A percentile compares a stretch with the other conserved stretches of the same genome.
These are phyloP conservation scores for Tragelaphus buxtoni DNA, from an alignment of 2,113 vertebrate species.

Conservation along the genomic window DNA sequence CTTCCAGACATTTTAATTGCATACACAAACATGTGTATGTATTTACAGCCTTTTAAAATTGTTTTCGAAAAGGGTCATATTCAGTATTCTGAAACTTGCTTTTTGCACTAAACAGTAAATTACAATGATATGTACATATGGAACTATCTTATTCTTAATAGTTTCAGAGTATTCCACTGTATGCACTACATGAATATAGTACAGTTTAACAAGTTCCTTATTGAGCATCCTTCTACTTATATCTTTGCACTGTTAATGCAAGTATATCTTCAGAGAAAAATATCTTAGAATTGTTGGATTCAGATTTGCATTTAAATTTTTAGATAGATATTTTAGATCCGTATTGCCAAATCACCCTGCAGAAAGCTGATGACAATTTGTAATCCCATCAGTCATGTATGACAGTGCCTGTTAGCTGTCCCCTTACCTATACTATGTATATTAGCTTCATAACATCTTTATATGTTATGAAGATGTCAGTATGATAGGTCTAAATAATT, in stretches of 20 bases:
- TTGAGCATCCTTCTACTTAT: neutral
- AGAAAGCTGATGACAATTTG: neutral
- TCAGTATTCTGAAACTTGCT: neutral
- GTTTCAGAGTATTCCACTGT: neutral
- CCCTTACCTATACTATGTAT: neutral
- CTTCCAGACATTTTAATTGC: neutral
- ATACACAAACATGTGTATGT: neutral
- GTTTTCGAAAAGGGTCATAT: neutral
- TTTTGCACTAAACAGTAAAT: neutral
- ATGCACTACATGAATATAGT: neutral
- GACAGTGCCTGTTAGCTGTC: neutral
- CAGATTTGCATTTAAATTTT: neutral
- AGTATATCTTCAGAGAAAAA: neutral
- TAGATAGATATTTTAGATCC: neutral
- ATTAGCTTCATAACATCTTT: neutral
- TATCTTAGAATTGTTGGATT: neutral
- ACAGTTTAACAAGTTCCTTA: neutral
- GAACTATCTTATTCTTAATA: neutral
- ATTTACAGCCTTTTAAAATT: neutral
- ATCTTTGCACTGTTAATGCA: neutral
- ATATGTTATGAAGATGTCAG: neutral
- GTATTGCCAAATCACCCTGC: neutral
- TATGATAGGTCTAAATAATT: neutral
- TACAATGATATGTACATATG: neutral
- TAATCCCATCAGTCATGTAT: neutral